Conservation (phyloP, 2,888 invertebrate genomes). For the Sipunculus nudus region DNA sequence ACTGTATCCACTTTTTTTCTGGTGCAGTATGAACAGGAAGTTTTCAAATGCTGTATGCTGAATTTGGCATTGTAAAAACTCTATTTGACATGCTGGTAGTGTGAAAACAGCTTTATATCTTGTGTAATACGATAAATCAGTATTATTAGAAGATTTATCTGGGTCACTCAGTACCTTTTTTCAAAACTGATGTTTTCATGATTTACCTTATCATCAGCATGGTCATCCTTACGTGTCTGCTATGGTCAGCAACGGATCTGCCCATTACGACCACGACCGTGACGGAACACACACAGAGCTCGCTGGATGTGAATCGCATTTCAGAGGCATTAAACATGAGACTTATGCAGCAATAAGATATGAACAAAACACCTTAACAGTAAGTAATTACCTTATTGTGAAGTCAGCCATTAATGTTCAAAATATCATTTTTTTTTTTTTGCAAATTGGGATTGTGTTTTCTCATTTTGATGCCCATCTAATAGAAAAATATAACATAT, state of each 20-base stretch:
- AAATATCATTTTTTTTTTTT: background rate
- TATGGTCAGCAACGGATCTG: constrained; percentile 96
- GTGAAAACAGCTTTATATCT: too few species aligned
- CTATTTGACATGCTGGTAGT: too few species aligned
- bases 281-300: constrained; percentile 98
- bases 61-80: too few species aligned
- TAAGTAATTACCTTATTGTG: too few species aligned
- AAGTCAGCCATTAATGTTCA: background rate
- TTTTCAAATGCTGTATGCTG: too few species aligned
- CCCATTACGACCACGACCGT: constrained; percentile 96
- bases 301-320: constrained; percentile 95
- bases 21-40: too few species aligned
- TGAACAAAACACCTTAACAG: constrained; percentile 87
- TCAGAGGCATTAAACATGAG: constrained; percentile 89
- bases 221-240: constrained; percentile 98
- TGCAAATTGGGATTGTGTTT: too few species aligned
- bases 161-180: background rate
- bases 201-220: constrained; percentile 81
- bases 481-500: too few species aligned
- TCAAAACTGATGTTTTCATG: background rate
- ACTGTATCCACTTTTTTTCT: too few species aligned
- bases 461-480: too few species aligned
- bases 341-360: constrained; percentile 91
- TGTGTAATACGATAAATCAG: too few species aligned
- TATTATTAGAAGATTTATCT: background rate